Evolutionary conservation across 2,888 invertebrate species (phyloP).

Genomic region (Corythucha ciliata): DNA sequence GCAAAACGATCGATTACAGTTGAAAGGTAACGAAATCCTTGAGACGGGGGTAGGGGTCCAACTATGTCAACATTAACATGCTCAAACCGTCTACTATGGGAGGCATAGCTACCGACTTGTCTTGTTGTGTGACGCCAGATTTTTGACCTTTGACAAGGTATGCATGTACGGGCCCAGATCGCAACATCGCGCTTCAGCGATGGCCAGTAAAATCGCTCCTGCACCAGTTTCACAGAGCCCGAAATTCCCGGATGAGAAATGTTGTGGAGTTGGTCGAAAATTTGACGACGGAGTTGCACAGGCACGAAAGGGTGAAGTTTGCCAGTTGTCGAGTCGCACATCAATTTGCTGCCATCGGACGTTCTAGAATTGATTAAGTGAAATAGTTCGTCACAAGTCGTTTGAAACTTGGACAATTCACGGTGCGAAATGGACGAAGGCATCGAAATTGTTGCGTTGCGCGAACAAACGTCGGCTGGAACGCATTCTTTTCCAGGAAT

Average conservation of each 20-base stretch:
- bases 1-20: slow-evolving; percentile 39
- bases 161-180: slow-evolving; percentile 32
- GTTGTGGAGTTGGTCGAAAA: slow-evolving; percentile 2
- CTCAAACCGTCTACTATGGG: slow-evolving; percentile 38
- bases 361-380: too few relatives aligned
- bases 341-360: not conserved
- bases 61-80: slow-evolving; percentile 31
- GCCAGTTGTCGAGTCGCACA: slow-evolving; percentile 6
- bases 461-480: slow-evolving; percentile 8
- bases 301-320: slow-evolving; percentile 9
- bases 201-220: slow-evolving; percentile 9
- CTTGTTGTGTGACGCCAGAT: slow-evolving; percentile 37
- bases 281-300: not conserved
- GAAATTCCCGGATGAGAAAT: slow-evolving; percentile 1
- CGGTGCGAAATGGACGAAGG: not conserved
- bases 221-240: slow-evolving; percentile 3
- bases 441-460: not conserved
- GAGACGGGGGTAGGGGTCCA: slow-evolving; percentile 12
- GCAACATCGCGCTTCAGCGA: slow-evolving; percentile 4
- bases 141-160: slow-evolving; percentile 39
- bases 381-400: not conserved
- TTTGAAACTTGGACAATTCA: too few relatives aligned
- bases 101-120: slow-evolving; percentile 33
- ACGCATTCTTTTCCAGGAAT: slow-evolving; percentile 10
- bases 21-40: slow-evolving; percentile 37